A percentile compares a stretch with the other conserved stretches of the same genome.
Evolutionary conservation across 2,888 invertebrate species (phyloP).

Genomic region (Nemotelus pantherinus): DNA sequence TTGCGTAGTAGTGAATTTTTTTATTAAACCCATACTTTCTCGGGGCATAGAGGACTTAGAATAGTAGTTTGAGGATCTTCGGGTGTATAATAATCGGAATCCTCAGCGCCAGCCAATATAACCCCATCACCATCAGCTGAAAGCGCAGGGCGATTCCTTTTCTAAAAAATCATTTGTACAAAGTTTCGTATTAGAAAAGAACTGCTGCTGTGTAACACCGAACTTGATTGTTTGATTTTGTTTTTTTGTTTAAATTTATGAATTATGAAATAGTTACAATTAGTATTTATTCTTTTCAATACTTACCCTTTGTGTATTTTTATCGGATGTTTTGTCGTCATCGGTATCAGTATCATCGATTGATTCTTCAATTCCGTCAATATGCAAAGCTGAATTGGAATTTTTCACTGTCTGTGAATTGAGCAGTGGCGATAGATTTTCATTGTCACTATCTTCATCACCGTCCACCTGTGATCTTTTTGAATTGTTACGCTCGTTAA

Average conservation of each 20-base stretch:
- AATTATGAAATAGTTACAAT: constrained; percentile 4
- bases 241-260: not conserved
- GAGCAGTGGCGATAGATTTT: constrained; percentile 81
- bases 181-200: constrained; percentile 27
- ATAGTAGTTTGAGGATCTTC: constrained; percentile 78
- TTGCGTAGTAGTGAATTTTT: constrained; percentile 42
- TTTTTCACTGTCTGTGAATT: constrained; percentile 53
- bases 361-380: constrained; percentile 68
- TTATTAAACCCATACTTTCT: constrained; percentile 55
- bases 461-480: constrained; percentile 52
- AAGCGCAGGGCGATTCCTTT: constrained; percentile 54
- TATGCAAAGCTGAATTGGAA: constrained; percentile 58
- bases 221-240: constrained; percentile 12
- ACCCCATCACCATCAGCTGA: constrained; percentile 56
- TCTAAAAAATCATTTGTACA: constrained; percentile 52
- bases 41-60: constrained; percentile 70
- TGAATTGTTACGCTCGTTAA: constrained; percentile 66
- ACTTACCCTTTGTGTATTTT: constrained; percentile 31
- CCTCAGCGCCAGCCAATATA: constrained; percentile 67
- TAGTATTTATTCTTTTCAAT: constrained; percentile 3
- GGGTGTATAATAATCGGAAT: constrained; percentile 83
- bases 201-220: no score
- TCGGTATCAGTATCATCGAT: constrained; percentile 73
- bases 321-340: constrained; percentile 54
- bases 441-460: constrained; percentile 82